These are phyloP conservation scores for Gambelia wislizenii DNA, from an alignment of 2,797 vertebrate genomes.

Conservation along the genomic window DNA sequence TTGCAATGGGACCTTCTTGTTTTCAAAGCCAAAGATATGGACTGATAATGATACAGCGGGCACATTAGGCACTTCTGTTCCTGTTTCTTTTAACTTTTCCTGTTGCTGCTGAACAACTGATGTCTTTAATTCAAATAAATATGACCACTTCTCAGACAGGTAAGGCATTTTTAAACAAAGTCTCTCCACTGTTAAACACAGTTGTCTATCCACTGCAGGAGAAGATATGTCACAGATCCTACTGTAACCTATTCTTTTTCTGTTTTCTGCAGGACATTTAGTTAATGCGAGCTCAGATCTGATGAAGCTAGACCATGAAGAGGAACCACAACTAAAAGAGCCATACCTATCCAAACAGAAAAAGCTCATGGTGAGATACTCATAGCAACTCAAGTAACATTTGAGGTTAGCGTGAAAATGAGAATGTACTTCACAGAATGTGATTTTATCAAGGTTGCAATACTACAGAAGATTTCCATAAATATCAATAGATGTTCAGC, in stretches of 20 bases:
- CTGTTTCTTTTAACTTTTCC: neutral
- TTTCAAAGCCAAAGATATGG: neutral
- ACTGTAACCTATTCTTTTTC: slow-evolving; percentile 1
- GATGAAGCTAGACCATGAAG: slow-evolving; percentile 97
- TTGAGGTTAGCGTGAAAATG: fast-evolving
- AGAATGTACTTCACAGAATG: neutral
- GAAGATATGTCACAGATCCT: neutral
- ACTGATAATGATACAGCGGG: neutral
- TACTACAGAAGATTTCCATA: neutral
- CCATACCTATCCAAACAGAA: slow-evolving; percentile 99
- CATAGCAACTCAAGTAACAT: neutral
- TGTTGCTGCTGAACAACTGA: neutral
- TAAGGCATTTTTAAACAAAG: neutral
- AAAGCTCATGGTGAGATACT: slow-evolving; percentile 93
- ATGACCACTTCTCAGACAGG: neutral
- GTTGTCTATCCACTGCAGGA: neutral
- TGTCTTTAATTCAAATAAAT: neutral
- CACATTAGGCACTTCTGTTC: neutral
- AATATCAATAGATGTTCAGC: neutral
- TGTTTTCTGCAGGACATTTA: slow-evolving; percentile 88
- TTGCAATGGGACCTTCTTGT: too few relatives aligned
- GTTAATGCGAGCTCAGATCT: slow-evolving; percentile 93
- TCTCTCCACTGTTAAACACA: neutral
- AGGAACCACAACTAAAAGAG: slow-evolving; percentile 93
- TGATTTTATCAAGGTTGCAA: neutral